Conservation (phyloP, 2,888 invertebrate genomes). For the Tribolium freemani region DNA sequence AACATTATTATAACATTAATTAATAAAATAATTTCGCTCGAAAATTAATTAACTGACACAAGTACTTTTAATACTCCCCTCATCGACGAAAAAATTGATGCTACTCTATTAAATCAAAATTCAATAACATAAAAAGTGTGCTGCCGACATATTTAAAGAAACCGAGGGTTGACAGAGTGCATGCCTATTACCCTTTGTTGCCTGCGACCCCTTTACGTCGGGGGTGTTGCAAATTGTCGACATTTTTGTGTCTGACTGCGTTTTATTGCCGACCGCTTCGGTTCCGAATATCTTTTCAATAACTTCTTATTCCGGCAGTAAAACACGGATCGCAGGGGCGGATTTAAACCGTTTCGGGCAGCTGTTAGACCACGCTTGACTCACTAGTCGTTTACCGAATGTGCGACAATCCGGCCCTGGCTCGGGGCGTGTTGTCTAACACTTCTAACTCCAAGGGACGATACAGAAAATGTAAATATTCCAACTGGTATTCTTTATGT, state of each 20-base stretch:
- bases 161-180: constrained; percentile 47
- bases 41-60: constrained; percentile 37
- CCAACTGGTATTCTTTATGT: constrained; percentile 57
- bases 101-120: constrained; percentile 43
- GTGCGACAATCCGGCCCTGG: constrained; percentile 31
- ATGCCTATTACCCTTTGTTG: constrained; percentile 43
- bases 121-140: constrained; percentile 50
- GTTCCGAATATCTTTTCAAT: constrained; percentile 52
- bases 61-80: constrained; percentile 9
- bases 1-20: constrained; percentile 36
- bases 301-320: constrained; percentile 44
- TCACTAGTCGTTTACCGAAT: not conserved
- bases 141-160: constrained; percentile 47
- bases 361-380: not conserved
- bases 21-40: constrained; percentile 33
- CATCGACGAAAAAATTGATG: constrained; percentile 27
- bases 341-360: not conserved
- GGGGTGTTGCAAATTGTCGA: constrained; percentile 57
- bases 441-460: constrained; percentile 44
- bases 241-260: constrained; percentile 62
- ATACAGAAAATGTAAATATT: constrained; percentile 57
- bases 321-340: constrained; percentile 13
- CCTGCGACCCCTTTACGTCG: constrained; percentile 49
- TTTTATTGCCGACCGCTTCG: constrained; percentile 60
- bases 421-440: constrained; percentile 43